Evolutionary conservation across 2,113 vertebrate species (phyloP).

Genomic region (Apus apus): DNA sequence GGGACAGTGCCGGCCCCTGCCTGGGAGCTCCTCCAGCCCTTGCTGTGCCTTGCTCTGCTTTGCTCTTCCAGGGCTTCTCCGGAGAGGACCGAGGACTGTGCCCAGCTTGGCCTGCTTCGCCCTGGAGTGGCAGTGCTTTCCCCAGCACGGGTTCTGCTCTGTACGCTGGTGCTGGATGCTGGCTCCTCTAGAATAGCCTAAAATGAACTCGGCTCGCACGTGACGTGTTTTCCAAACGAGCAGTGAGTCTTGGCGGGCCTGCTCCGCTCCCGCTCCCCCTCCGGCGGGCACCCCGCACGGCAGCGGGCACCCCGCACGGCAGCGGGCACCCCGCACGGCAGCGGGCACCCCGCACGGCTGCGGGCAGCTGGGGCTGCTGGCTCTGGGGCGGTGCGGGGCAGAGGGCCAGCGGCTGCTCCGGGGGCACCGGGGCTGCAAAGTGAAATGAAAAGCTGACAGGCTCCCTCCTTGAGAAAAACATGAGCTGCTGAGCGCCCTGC

Average conservation of each 20-base stretch:
- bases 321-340: no score
- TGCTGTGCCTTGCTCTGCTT: background rate
- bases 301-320: background rate
- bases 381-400: background rate
- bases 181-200: slow-evolving; percentile 52
- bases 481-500: background rate
- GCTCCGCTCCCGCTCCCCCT: background rate
- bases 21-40: background rate
- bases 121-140: background rate
- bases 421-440: background rate
- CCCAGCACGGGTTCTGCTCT: background rate
- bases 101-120: background rate
- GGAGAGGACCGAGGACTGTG: background rate
- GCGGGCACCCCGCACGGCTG: background rate
- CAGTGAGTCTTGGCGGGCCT: background rate
- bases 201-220: slow-evolving; percentile 52
- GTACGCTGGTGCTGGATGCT: background rate
- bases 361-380: background rate
- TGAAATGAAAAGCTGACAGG: slow-evolving; percentile 36
- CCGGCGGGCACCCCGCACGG: background rate
- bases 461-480: background rate
- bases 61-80: background rate
- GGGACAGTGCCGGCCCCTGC: slow-evolving; percentile 46
- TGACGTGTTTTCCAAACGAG: slow-evolving; percentile 55
- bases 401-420: background rate